These are phyloP conservation scores for Engraulis encrasicolus DNA, from an alignment of 2,113 vertebrate species.

Conservation along the genomic window DNA sequence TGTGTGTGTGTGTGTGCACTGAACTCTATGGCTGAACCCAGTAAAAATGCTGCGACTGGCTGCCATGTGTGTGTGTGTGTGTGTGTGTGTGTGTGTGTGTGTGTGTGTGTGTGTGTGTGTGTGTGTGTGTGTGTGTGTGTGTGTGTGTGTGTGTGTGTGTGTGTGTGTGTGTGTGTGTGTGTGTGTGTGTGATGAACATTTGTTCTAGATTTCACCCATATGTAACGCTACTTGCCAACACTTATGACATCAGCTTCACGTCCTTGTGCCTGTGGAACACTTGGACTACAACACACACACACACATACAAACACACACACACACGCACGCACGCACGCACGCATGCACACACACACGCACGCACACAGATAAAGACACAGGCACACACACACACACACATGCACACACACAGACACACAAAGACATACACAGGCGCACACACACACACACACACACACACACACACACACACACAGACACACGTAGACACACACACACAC, in stretches of 20 bases:
- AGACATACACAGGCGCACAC: too few relatives aligned
- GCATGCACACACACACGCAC: neutral
- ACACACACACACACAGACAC: neutral
- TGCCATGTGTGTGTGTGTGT: neutral
- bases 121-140: too few relatives aligned
- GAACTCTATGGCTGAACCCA: too few relatives aligned
- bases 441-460: slow-evolving; percentile 16
- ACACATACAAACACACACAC: neutral
- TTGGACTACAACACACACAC: slow-evolving; percentile 24
- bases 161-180: slow-evolving; percentile 23
- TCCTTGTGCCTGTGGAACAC: slow-evolving; percentile 36
- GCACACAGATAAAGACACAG: too few relatives aligned
- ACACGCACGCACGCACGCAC: neutral
- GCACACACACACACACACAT: neutral
- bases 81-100: too few relatives aligned
- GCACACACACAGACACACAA: too few relatives aligned
- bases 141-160: too few relatives aligned
- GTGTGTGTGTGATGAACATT: slow-evolving; percentile 58
- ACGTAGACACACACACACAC: neutral
- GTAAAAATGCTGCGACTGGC: slow-evolving; percentile 35
- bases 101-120: too few relatives aligned
- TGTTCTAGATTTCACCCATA: slow-evolving; percentile 64
- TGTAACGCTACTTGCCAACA: slow-evolving; percentile 50
- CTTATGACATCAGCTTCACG: slow-evolving; percentile 59
- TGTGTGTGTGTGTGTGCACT: too few relatives aligned